phyloP scores from a whole-genome alignment of 2,888 invertebrate species.

The Plagodis pulveraria region DNA sequence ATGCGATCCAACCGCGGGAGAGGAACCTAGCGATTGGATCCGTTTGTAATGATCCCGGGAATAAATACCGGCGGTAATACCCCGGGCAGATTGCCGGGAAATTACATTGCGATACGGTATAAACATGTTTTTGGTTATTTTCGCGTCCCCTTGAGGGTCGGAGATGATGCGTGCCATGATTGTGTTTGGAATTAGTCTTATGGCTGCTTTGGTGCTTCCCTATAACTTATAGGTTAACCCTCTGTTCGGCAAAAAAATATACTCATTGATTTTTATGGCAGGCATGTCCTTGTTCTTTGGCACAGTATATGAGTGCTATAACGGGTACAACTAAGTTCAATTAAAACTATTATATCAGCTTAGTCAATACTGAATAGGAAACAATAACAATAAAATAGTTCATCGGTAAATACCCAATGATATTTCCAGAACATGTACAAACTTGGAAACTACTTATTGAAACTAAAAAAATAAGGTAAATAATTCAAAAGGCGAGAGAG shows the following conservation, averaged over 20 bases:
- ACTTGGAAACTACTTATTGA: constrained; percentile 54
- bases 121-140: constrained; percentile 46
- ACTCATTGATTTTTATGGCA: no score
- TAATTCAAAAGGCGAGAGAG: constrained; percentile 65
- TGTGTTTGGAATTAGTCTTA: constrained; percentile 33
- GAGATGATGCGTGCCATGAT: constrained; percentile 31
- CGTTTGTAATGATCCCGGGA: constrained; percentile 67
- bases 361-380: neutral
- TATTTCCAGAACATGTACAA: constrained; percentile 32
- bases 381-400: constrained; percentile 16
- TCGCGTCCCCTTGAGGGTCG: constrained; percentile 31
- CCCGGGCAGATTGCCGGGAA: constrained; percentile 60
- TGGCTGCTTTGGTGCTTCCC: constrained; percentile 11
- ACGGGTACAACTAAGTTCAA: no score
- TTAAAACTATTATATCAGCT: neutral
- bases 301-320: no score
- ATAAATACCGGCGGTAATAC: constrained; percentile 70
- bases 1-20: constrained; percentile 57
- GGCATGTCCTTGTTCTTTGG: no score
- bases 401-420: constrained; percentile 23
- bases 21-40: constrained; percentile 64
- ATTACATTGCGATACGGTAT: constrained; percentile 40
- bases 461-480: constrained; percentile 58
- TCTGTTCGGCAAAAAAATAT: no score
- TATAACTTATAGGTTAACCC: no score